Evolutionary conservation across 2,888 invertebrate genomes (phyloP).

Genomic region (Unio delphinus): DNA sequence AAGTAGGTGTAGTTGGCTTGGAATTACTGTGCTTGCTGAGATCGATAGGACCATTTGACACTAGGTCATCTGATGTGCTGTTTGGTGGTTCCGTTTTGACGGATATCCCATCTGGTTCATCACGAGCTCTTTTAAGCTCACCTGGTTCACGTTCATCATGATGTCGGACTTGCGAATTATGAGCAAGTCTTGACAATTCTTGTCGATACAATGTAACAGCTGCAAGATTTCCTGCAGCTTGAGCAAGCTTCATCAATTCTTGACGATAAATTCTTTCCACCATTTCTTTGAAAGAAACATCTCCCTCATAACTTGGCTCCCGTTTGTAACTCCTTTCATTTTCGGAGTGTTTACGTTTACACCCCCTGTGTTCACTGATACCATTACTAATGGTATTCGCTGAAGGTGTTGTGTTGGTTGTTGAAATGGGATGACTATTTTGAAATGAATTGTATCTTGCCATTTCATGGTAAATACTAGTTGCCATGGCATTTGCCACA

Average conservation of each 20-base stretch:
- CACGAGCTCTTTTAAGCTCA: constrained; percentile 32
- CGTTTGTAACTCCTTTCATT: constrained; percentile 24
- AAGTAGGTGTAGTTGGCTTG: constrained; percentile 52
- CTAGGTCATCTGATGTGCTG: constrained; percentile 48
- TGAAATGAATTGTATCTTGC: constrained; percentile 76
- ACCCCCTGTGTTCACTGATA: constrained; percentile 11
- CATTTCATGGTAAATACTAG: constrained; percentile 77
- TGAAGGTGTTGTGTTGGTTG: constrained; percentile 21
- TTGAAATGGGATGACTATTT: constrained; percentile 14
- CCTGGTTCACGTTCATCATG: constrained; percentile 77
- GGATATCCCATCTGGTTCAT: constrained; percentile 33
- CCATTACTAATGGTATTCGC: constrained; percentile 7
- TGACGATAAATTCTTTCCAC: constrained; percentile 69
- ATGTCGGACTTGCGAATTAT: constrained; percentile 70
- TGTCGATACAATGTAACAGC: constrained; percentile 88
- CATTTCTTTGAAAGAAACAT: constrained; percentile 80
- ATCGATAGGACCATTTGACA: constrained; percentile 58
- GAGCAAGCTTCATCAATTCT: constrained; percentile 93
- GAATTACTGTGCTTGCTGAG: constrained; percentile 59
- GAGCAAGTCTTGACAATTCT: constrained; percentile 89
- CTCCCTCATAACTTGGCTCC: constrained; percentile 31
- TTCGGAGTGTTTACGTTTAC: constrained; percentile 13
- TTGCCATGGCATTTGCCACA: constrained; percentile 64
- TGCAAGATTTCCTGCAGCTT: constrained; percentile 68
- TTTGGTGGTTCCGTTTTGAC: constrained; percentile 60